These are phyloP conservation scores for Drosophila funebris DNA, from an alignment of 1,140 invertebrate genomes.

Conservation along the genomic window DNA sequence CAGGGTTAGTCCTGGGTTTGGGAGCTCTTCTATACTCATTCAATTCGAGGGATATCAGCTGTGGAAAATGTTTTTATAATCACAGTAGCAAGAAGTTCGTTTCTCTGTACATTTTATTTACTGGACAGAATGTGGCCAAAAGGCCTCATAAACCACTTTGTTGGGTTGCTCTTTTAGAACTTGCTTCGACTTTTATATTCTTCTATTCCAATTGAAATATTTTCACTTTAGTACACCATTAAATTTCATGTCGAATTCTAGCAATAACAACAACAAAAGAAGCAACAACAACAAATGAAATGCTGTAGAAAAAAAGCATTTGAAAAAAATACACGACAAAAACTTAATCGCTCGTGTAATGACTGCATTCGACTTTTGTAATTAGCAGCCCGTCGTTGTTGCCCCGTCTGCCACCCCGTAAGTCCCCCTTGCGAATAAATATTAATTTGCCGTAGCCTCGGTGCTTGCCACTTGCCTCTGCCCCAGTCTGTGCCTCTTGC, in stretches of 20 bases:
- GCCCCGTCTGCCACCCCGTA: background rate
- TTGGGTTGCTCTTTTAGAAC: background rate
- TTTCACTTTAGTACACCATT: constrained; percentile 51
- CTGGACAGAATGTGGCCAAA: background rate
- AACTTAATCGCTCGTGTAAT: constrained; percentile 82
- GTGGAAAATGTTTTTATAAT: constrained; percentile 78
- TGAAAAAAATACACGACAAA: constrained; percentile 73
- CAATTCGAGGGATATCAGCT: constrained; percentile 69
- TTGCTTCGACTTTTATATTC: background rate
- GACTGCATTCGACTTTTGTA: constrained; percentile 82
- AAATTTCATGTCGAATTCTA: constrained; percentile 41
- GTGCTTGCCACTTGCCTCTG: background rate
- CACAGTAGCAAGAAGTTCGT: constrained; percentile 26
- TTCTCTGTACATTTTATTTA: constrained; percentile 2
- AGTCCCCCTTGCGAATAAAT: constrained; percentile 53
- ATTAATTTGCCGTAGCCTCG: constrained; percentile 65
- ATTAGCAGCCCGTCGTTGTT: constrained; percentile 70
- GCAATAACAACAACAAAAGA: no score
- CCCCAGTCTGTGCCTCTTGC: background rate
- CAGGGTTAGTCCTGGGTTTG: no score
- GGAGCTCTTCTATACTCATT: constrained; percentile 23
- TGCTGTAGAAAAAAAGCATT: constrained; percentile 4
- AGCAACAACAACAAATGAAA: no score
- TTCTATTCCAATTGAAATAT: constrained; percentile 46
- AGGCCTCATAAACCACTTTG: constrained; percentile 37